A percentile compares a stretch with the other conserved stretches of the same genome.
Evolutionary conservation across 1,140 invertebrate genomes (phyloP).

Genomic region (Achatina immaculata): DNA sequence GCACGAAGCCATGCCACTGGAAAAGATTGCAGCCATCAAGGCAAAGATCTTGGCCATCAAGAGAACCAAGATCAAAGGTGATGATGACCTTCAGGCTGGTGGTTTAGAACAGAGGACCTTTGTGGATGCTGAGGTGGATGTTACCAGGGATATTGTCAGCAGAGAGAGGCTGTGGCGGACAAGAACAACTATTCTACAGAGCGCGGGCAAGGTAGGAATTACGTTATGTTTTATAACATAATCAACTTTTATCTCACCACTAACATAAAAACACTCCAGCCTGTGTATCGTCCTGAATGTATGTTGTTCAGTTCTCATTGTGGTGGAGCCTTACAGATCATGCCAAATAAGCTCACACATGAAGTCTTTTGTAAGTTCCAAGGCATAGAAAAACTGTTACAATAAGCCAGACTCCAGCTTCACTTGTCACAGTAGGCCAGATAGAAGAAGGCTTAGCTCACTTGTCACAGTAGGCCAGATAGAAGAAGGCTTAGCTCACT

Average conservation of each 20-base stretch:
- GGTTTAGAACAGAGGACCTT: constrained; percentile 86
- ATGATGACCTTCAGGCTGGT: constrained; percentile 78
- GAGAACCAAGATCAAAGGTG: constrained; percentile 87
- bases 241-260: background rate
- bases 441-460: too few species aligned
- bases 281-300: too few species aligned
- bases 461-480: too few species aligned
- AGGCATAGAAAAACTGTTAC: too few species aligned
- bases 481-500: too few species aligned
- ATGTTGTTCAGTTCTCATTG: too few species aligned
- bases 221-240: background rate
- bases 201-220: constrained; percentile 85
- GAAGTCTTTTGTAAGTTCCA: too few species aligned
- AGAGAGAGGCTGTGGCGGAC: constrained; percentile 95
- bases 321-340: too few species aligned
- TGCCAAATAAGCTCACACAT: too few species aligned
- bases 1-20: constrained; percentile 91
- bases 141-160: constrained; percentile 95
- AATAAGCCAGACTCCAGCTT: too few species aligned
- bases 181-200: constrained; percentile 93
- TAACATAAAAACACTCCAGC: background rate
- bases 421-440: too few species aligned
- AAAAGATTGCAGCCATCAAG: constrained; percentile 98
- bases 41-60: constrained; percentile 97
- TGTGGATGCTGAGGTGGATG: constrained; percentile 94